Percentiles rank a stretch among this genome's conserved stretches.
Conservation (phyloP, 2,797 vertebrate species). For the Lepus oiostolus region DNA sequence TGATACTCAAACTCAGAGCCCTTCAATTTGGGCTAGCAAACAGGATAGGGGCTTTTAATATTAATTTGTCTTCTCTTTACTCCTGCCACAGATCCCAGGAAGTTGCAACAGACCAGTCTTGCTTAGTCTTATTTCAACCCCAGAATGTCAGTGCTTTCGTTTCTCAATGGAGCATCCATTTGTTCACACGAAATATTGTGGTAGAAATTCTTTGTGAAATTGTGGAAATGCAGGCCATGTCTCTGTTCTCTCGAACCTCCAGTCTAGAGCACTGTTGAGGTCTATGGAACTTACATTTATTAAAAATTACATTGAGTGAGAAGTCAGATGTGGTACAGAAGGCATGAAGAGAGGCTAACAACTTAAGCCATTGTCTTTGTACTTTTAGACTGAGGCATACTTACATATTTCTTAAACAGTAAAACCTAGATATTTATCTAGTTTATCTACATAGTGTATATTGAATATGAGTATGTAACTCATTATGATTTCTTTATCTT, state of each 20-base stretch:
- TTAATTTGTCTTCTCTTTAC: neutral
- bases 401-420: neutral
- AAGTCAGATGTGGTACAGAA: neutral
- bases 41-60: neutral
- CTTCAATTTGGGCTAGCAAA: too few relatives aligned
- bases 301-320: neutral
- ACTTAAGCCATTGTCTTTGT: neutral
- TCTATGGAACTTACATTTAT: conserved; percentile 11
- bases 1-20: neutral
- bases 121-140: neutral
- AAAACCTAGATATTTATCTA: neutral
- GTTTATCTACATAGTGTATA: neutral
- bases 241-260: neutral
- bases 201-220: neutral
- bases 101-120: neutral
- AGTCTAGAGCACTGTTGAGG: neutral
- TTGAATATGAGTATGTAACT: conserved; percentile 12
- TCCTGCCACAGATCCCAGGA: neutral
- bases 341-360: neutral
- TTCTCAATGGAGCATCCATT: conserved; percentile 19
- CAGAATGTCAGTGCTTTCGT: neutral
- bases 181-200: neutral
- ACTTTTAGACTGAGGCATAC: neutral
- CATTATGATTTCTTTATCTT: neutral
- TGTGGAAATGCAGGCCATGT: neutral